Percentiles rank a stretch among this genome's conserved stretches.
phyloP scores from a whole-genome alignment of 2,113 vertebrate genomes.

The Narcine bancroftii region DNA sequence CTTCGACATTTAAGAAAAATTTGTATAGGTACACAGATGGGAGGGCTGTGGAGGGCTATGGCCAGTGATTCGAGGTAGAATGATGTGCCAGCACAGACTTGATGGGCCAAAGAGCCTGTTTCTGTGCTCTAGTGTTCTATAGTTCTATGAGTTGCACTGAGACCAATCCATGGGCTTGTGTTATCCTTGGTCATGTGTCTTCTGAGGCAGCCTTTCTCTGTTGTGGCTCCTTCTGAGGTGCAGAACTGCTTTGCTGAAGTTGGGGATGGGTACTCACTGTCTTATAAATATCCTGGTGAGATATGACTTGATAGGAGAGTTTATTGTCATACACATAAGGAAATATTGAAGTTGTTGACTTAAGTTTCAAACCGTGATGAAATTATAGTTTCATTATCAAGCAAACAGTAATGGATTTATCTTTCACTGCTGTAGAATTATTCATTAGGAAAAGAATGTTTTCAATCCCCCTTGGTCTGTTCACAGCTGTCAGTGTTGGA shows the following conservation, averaged over 20 bases:
- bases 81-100: too few relatives aligned
- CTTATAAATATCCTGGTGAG: neutral
- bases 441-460: constrained; percentile 34
- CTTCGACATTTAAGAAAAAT: too few relatives aligned
- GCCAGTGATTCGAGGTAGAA: too few relatives aligned
- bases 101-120: too few relatives aligned
- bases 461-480: constrained; percentile 13
- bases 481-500: constrained; percentile 32
- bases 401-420: neutral
- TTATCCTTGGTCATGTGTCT: neutral
- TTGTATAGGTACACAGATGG: too few relatives aligned
- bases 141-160: too few relatives aligned
- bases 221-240: neutral
- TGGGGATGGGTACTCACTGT: neutral
- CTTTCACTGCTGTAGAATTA: constrained; percentile 21
- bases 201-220: neutral
- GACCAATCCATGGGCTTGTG: neutral
- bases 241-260: neutral
- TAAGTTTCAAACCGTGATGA: neutral
- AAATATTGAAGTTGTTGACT: neutral
- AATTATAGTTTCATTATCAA: constrained; percentile 20
- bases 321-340: too few relatives aligned
- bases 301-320: too few relatives aligned
- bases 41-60: too few relatives aligned
- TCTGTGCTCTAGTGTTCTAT: too few relatives aligned